Percentiles rank a stretch among this genome's conserved stretches.
Conservation (phyloP, 64 coral and sea anemone species). For the Montipora sp. region DNA sequence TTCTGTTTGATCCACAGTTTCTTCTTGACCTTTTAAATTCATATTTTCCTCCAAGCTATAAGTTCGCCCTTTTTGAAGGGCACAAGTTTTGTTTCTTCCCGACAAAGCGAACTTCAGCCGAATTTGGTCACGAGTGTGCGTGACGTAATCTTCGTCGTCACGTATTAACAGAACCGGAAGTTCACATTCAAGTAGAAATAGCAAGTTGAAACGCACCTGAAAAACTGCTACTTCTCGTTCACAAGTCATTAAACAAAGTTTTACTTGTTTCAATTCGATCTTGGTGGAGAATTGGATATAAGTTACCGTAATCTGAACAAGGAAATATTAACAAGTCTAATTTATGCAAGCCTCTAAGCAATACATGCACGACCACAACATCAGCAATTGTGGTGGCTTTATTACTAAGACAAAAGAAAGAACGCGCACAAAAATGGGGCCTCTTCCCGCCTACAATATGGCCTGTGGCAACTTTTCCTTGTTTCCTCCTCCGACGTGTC, state of each 20-base stretch:
- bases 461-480: too few species aligned
- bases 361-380: background rate
- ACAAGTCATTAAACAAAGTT: background rate
- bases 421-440: too few species aligned
- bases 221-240: background rate
- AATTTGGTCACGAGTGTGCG: slow-evolving; percentile 4
- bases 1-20: slow-evolving; percentile 28
- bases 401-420: too few species aligned
- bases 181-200: background rate
- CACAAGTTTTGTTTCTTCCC: background rate
- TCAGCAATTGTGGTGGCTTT: background rate
- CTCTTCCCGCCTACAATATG: too few species aligned
- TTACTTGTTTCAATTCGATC: background rate
- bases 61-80: background rate
- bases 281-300: too few species aligned
- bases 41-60: background rate
- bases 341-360: background rate
- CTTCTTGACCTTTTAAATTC: background rate
- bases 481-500: too few species aligned
- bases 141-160: slow-evolving; percentile 43
- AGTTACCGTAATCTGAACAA: background rate
- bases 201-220: too few species aligned
- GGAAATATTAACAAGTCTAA: background rate
- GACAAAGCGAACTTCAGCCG: background rate
- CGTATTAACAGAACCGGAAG: background rate